Base-by-base conservation (phyloP, 1,140 invertebrate genomes). In the Branchinecta lindahli region DNA sequence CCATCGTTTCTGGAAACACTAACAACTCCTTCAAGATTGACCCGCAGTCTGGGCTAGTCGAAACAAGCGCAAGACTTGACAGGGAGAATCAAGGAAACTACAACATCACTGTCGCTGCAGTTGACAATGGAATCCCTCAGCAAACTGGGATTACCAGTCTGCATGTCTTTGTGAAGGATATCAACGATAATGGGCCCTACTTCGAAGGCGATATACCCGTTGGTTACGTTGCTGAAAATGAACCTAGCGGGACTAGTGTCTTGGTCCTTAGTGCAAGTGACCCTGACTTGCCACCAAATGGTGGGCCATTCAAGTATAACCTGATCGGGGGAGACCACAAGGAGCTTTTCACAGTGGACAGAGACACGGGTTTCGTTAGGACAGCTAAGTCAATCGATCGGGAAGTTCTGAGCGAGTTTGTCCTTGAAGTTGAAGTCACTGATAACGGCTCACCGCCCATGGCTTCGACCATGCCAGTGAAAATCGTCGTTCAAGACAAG, bases 121-220 rank as follows among this genome's bases (percentile, higher is more conserved):
- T 93, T 68, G 94, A 97, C 77, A 91, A 86, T 44, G 92, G 92
- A 0, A 78, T 83, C 7, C 91, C 92, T 0, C 89, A 91, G 0
- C 89, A 93, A 81, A 94, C 91, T 3, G 93, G 93, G 15, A 92
- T 89, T 6, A 84, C 91, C 3, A 86, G 84, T 0, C 87, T 96
- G 0, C 86, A 85, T 75, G 86, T 94, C 66, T 81, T 83, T 45
- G 73, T 96, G 2, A 82, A 84, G 10, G 94, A 98, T 78, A 84
- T 96, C 8, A 97, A 97, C 78, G 95, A 98, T 74, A 97, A 96
- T 77, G 91, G 89, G 0, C 94, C 94, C 0, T 78, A 85, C 7
- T 94, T 98, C 75, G 79, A 84, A 0, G 84, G 85, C 47, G 81
- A 88, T 9, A 61, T 61, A 20, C 78, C 80, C 61, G 79, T 85